Percentiles rank a stretch among this genome's conserved stretches.
Conservation (phyloP, 2,888 invertebrate species). For the Caenorhabditis macrosperma region DNA sequence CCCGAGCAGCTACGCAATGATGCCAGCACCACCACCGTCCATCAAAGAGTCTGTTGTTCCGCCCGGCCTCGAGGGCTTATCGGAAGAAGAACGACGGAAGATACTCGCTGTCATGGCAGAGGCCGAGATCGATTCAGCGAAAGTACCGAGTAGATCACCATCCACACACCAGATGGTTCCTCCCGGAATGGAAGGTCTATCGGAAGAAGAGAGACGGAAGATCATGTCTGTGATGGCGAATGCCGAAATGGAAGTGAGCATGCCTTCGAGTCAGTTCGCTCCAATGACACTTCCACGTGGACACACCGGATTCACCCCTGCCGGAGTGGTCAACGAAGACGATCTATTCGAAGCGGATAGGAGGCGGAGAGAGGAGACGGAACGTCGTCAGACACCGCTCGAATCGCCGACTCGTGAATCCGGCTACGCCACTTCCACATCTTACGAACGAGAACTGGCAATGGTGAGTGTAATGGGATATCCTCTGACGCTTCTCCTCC, state of each 20-base stretch:
- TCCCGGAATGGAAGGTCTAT: slow-evolving; percentile 81
- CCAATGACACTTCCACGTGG: slow-evolving; percentile 32
- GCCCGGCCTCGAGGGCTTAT: slow-evolving; percentile 81
- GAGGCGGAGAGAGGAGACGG: slow-evolving; percentile 13
- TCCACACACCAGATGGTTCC: slow-evolving; percentile 28
- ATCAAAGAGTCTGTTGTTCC: slow-evolving; percentile 52
- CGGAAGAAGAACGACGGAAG: slow-evolving; percentile 84
- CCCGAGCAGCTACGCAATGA: slow-evolving; percentile 21
- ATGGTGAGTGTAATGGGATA: slow-evolving; percentile 52
- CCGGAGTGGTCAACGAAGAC: slow-evolving; percentile 40
- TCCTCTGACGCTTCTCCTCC: neutral
- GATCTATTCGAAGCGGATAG: slow-evolving; percentile 30
- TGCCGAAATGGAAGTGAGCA: slow-evolving; percentile 81
- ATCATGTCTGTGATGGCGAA: slow-evolving; percentile 84
- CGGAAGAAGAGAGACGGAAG: slow-evolving; percentile 84
- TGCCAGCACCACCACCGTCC: neutral
- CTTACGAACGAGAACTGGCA: slow-evolving; percentile 64
- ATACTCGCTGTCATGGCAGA: slow-evolving; percentile 85
- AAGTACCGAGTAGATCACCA: slow-evolving; percentile 22
- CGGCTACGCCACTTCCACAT: slow-evolving; percentile 71
- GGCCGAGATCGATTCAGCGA: slow-evolving; percentile 81
- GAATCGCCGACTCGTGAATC: slow-evolving; percentile 67
- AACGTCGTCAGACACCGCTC: slow-evolving; percentile 18
- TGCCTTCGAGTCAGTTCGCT: neutral
- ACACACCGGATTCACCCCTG: slow-evolving; percentile 38